A percentile compares a stretch with the other conserved stretches of the same genome.
phyloP scores from a whole-genome alignment of 1,140 invertebrate species.

The Aplysia californica region DNA sequence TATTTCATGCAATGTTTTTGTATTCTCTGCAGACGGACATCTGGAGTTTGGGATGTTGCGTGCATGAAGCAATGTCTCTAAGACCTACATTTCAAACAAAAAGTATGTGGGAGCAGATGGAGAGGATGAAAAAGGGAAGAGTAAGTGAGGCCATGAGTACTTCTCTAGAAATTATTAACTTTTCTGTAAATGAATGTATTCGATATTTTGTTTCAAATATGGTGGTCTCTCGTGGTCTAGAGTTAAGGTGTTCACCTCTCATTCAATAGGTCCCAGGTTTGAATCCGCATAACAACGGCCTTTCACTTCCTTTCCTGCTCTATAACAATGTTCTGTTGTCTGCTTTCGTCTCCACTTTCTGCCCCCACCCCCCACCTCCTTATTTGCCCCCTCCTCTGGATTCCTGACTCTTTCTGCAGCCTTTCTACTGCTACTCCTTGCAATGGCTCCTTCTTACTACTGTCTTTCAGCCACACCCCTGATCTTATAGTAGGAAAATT shows the following conservation, averaged over 20 bases:
- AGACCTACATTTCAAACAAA: conserved; percentile 32
- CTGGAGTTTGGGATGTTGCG: conserved; percentile 44
- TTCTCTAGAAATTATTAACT: no score
- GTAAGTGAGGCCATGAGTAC: background rate
- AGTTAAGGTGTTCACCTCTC: no score
- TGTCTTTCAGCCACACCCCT: no score
- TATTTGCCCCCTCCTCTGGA: no score
- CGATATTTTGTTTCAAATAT: background rate
- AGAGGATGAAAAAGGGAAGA: background rate
- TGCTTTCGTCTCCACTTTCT: no score
- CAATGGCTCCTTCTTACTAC: background rate
- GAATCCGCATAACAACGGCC: no score
- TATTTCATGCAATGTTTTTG: background rate
- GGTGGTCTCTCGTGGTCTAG: background rate
- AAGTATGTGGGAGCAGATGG: background rate
- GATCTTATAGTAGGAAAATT: no score
- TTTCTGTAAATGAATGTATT: background rate
- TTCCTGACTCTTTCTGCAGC: no score
- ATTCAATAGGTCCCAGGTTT: no score
- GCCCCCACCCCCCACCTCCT: no score
- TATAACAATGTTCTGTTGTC: no score
- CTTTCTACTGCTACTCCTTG: background rate
- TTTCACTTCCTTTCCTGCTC: no score
- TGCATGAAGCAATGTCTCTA: conserved; percentile 37
- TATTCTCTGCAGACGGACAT: conserved; percentile 41